phyloP scores from a whole-genome alignment of 2,113 vertebrate species.

The Halcyon malimbica region DNA sequence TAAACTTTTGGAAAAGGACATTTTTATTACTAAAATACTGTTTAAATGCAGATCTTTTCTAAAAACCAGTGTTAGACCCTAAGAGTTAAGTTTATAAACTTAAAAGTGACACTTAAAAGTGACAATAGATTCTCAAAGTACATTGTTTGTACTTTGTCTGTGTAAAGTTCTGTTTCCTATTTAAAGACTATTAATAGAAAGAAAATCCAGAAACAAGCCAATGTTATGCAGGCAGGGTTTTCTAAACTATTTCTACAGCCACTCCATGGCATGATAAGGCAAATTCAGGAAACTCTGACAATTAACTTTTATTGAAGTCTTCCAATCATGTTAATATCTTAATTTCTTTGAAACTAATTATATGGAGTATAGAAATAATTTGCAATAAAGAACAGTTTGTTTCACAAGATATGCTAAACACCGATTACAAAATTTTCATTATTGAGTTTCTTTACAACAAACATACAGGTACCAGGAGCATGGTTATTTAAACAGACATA shows the following conservation, averaged over 20 bases:
- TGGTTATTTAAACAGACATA: background rate
- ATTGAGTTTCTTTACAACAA: background rate
- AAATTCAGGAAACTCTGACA: background rate
- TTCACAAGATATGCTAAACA: background rate
- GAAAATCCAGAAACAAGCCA: background rate
- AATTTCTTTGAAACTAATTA: background rate
- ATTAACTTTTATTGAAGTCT: background rate
- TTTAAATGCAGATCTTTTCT: background rate
- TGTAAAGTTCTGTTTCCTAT: background rate
- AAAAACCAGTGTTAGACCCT: background rate
- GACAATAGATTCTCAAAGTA: background rate
- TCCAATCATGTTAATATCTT: background rate
- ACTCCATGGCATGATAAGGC: background rate
- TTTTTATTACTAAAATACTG: background rate
- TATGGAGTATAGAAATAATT: background rate
- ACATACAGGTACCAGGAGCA: rapidly evolving
- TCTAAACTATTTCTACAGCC: background rate
- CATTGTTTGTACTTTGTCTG: background rate
- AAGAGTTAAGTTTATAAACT: background rate
- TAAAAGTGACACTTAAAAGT: no score
- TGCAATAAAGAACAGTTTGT: background rate
- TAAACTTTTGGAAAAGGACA: background rate
- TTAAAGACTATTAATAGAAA: background rate
- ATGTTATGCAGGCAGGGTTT: background rate
- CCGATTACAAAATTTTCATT: background rate